These are phyloP conservation scores for Exaiptasia diaphana DNA, from an alignment of 64 coral and sea anemone species.

Conservation along the genomic window DNA sequence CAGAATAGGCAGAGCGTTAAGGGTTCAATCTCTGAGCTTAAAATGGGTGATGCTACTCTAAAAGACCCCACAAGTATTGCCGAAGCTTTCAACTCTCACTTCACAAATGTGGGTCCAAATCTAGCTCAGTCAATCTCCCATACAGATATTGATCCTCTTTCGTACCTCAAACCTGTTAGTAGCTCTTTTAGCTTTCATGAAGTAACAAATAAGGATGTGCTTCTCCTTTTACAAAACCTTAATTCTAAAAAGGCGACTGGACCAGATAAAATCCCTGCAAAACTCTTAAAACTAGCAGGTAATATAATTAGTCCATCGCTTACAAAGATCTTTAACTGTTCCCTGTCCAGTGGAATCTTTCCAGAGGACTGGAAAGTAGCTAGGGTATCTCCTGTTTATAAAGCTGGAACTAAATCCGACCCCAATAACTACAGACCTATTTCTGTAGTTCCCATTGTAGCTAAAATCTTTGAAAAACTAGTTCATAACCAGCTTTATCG, in stretches of 20 bases:
- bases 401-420: too few relatives aligned
- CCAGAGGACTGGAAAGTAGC: too few relatives aligned
- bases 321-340: too few relatives aligned
- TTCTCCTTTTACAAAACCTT: background rate
- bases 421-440: too few relatives aligned
- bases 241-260: background rate
- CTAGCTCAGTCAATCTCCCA: background rate
- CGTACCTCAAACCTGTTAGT: background rate
- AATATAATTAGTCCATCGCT: too few relatives aligned
- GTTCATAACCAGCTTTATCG: too few relatives aligned
- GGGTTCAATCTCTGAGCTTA: background rate
- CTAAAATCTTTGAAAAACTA: too few relatives aligned
- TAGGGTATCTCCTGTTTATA: too few relatives aligned
- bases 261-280: background rate
- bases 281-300: background rate
- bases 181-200: background rate
- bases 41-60: background rate
- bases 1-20: background rate
- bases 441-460: too few relatives aligned
- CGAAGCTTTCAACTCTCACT: slow-evolving; percentile 16
- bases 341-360: too few relatives aligned
- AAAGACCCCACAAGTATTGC: slow-evolving; percentile 5
- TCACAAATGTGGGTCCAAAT: slow-evolving; percentile 9
- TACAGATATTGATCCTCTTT: background rate
- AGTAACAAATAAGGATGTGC: background rate